A percentile compares a stretch with the other conserved stretches of the same genome.
Conservation (phyloP, 2,797 vertebrate species). For the Enteromius afrohamiltoni region DNA sequence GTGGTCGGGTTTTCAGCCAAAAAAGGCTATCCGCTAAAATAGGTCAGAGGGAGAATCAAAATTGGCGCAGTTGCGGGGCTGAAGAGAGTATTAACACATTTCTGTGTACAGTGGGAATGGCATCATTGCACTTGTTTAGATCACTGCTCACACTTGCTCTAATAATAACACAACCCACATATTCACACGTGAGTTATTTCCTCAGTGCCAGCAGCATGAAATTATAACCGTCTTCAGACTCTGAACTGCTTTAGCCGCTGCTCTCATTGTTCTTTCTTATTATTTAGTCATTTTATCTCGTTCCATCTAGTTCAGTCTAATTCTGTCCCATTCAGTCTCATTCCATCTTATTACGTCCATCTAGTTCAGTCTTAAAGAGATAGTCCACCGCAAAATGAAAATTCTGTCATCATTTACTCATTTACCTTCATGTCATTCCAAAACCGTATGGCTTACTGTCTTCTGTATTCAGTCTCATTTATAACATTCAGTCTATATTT, state of each 20-base stretch:
- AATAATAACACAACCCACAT: conserved; percentile 76
- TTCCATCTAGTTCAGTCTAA: background rate
- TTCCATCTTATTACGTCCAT: background rate
- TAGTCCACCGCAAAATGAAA: background rate
- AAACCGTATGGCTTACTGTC: background rate
- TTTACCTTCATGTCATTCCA: too few relatives aligned
- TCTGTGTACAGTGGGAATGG: conserved; percentile 53
- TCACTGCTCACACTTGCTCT: conserved; percentile 53
- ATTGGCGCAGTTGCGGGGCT: conserved; percentile 29
- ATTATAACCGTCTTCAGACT: conserved; percentile 27
- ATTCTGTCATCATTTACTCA: background rate
- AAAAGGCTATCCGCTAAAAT: conserved; percentile 59
- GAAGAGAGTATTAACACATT: conserved; percentile 40
- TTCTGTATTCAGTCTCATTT: background rate
- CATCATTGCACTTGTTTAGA: conserved; percentile 57
- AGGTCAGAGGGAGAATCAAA: conserved; percentile 38
- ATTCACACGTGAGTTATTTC: conserved; percentile 65
- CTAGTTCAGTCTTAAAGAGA: background rate
- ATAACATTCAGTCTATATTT: background rate
- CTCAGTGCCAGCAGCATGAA: conserved; percentile 26
- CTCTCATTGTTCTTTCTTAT: background rate
- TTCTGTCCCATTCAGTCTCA: background rate
- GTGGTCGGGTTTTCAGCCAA: conserved; percentile 51
- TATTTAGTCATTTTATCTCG: background rate
- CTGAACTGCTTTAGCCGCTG: background rate